Percentiles rank a stretch among this genome's conserved stretches.
Conservation (phyloP, 2,888 invertebrate genomes). For the Xanthostigma xanthostigma region DNA sequence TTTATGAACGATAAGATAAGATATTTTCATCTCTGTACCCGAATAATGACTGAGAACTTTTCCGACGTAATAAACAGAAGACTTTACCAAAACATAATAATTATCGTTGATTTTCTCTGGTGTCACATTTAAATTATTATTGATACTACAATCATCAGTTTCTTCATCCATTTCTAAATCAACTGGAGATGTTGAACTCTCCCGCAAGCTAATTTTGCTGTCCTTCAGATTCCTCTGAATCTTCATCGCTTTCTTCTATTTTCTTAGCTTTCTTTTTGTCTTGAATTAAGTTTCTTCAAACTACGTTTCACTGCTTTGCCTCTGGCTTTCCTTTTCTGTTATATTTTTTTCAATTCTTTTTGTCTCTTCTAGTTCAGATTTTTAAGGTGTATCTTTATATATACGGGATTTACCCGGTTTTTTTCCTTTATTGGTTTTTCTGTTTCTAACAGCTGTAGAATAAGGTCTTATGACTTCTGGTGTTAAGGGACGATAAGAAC, state of each 20-base stretch:
- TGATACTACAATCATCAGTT: background rate
- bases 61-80: conserved; percentile 4
- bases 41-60: background rate
- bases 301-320: conserved; percentile 8
- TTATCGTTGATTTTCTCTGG: conserved; percentile 3
- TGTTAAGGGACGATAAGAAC: too few relatives aligned
- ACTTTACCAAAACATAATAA: conserved; percentile 3
- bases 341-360: conserved; percentile 5
- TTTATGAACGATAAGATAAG: too few relatives aligned
- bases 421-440: too few relatives aligned
- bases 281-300: conserved; percentile 9
- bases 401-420: too few relatives aligned
- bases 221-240: conserved; percentile 8
- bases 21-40: background rate
- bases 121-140: background rate
- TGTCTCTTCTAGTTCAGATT: background rate
- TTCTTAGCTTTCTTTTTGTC: conserved; percentile 5
- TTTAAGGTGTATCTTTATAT: too few relatives aligned
- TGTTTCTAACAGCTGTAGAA: too few relatives aligned
- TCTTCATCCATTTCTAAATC: conserved; percentile 3
- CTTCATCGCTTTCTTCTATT: conserved; percentile 8
- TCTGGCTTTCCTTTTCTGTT: conserved; percentile 2
- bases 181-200: conserved; percentile 8
- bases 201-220: conserved; percentile 6
- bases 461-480: too few relatives aligned